phyloP scores from a whole-genome alignment of 2,113 vertebrate species.

The Odontophorus gujanensis region DNA sequence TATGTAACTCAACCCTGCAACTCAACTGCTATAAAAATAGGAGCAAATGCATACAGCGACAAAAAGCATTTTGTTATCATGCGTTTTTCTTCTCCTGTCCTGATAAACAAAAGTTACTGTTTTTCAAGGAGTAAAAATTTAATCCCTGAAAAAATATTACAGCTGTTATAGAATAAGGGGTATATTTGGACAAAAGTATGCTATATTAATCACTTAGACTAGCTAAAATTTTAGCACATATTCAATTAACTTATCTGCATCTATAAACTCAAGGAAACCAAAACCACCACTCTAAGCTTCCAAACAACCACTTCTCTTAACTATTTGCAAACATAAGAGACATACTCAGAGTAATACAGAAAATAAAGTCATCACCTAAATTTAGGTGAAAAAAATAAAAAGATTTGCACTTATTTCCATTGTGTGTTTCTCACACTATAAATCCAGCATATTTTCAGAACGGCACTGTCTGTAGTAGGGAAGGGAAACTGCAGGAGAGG shows the following conservation, averaged over 20 bases:
- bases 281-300: neutral
- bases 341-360: neutral
- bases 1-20: neutral
- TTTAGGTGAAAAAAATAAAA: neutral
- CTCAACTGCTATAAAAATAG: neutral
- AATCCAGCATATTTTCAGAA: neutral
- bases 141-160: neutral
- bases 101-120: neutral
- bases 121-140: neutral
- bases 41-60: neutral
- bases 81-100: neutral
- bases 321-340: neutral
- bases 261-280: neutral
- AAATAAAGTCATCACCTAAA: neutral
- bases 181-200: neutral
- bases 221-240: neutral
- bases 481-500: rapidly evolving
- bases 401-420: neutral
- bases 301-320: neutral
- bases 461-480: neutral
- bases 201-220: neutral
- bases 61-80: neutral
- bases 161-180: neutral
- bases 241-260: neutral
- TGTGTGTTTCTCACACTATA: neutral